These are phyloP conservation scores for Psilopogon haemacephalus DNA, from an alignment of 2,113 vertebrate genomes.

Conservation along the genomic window DNA sequence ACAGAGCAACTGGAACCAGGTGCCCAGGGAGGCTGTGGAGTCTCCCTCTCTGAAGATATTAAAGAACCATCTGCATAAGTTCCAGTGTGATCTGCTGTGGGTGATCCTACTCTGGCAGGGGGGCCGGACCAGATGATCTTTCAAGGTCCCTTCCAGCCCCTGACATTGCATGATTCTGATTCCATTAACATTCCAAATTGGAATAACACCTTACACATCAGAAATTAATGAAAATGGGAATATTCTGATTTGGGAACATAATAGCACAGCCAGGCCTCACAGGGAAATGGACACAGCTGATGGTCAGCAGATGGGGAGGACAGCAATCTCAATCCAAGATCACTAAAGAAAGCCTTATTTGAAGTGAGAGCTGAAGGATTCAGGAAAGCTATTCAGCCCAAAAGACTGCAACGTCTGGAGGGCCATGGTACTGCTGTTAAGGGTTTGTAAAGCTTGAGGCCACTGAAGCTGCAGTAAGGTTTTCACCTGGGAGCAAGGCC, in stretches of 20 bases:
- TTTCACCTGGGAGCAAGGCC: not conserved
- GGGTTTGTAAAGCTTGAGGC: not conserved
- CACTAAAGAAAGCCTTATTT: not conserved
- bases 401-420: fast-evolving
- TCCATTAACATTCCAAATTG: constrained; percentile 9
- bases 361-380: not conserved
- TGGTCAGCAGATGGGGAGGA: not conserved
- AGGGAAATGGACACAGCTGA: not conserved
- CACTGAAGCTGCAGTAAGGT: fast-evolving
- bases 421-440: not conserved
- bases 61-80: too few relatives aligned
- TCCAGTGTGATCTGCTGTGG: too few relatives aligned
- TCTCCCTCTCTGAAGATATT: too few relatives aligned
- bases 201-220: constrained; percentile 17
- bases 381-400: not conserved
- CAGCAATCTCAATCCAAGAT: not conserved
- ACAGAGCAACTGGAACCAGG: too few relatives aligned
- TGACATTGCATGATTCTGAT: too few relatives aligned
- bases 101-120: too few relatives aligned
- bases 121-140: too few relatives aligned
- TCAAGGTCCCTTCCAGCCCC: too few relatives aligned
- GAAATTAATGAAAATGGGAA: constrained; percentile 8
- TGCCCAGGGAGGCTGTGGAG: too few relatives aligned
- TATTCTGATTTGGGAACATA: constrained; percentile 7
- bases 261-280: not conserved